These are phyloP conservation scores for Gallinago solitaria DNA, from an alignment of 2,797 vertebrate species.

Conservation along the genomic window DNA sequence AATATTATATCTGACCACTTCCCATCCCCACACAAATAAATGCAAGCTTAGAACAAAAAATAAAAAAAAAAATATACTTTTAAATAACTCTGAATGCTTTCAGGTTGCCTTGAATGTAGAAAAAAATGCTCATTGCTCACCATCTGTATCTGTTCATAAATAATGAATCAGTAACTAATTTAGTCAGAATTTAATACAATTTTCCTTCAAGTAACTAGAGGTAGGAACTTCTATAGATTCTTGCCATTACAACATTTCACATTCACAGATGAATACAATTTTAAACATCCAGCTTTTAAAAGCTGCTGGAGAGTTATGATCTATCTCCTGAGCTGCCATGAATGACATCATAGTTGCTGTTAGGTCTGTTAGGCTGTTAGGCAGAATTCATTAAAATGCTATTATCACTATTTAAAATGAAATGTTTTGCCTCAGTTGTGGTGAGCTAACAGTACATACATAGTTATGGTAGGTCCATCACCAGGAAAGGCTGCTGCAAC, in stretches of 20 bases:
- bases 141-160: not conserved
- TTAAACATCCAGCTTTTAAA: not conserved
- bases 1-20: not conserved
- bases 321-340: not conserved
- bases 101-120: not conserved
- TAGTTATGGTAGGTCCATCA: not conserved
- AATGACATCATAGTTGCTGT: not conserved
- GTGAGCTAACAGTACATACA: not conserved
- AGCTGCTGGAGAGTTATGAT: not conserved
- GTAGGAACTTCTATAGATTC: not conserved
- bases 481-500: not conserved
- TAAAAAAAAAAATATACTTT: too few relatives aligned
- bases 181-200: not conserved
- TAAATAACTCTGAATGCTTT: not conserved
- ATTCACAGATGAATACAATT: not conserved
- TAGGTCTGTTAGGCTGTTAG: not conserved
- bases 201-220: not conserved
- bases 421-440: not conserved
- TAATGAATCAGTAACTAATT: not conserved
- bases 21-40: not conserved
- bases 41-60: not conserved
- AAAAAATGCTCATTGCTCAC: not conserved
- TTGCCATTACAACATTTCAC: not conserved
- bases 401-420: constrained; percentile 2
- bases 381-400: not conserved